Base-by-base conservation (phyloP, 2,888 invertebrate species). In the Lasioglossum vierecki region DNA sequence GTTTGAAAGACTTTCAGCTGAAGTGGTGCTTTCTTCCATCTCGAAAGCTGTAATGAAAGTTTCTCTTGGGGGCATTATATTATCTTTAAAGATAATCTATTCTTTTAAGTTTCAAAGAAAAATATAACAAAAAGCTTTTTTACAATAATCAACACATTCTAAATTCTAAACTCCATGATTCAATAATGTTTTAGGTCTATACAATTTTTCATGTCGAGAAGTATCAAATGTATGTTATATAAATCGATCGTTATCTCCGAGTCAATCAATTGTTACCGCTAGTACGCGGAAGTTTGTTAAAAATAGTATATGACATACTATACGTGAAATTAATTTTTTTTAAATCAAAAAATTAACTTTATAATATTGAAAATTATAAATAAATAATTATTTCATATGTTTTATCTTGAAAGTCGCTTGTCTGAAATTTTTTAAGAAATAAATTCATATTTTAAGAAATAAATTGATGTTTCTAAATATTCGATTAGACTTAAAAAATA, bases 21-120 rank as follows among this genome's bases (percentile, higher is more conserved):
- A 82, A 74, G 86, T 72, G 76, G 84, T 71, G 83, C 78, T 91
- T 80, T 88, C 87, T 87, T 91, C 88, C 82, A 77, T 73, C 81
- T 82, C 80, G 81, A 49, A 81, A 87, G 92, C 94, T 94, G 93
- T 63, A 94, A 94, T 91, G 91, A 94, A 93, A 94, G 88, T 87
- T 93, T 94, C 79, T 92, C 93, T 93, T 94, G 92, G 92, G 91
- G 92, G 91, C 89, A 91, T 93, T 92, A 93, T 87, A 85, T 88
- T 91, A 90, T 88, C 85, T 91, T 90, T 85, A 89, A 86, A 78
- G 30, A 70, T 74, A 80, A 63, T 63, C 63, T 63, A 63, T 63
- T 63, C 30, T 85, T n/a, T 71, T 78, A 68, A 60, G 74, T 60
- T 76, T 80, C 26, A 11, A 26, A 83, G 76, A 60, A 18, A 75